phyloP scores from a whole-genome alignment of 2,113 vertebrate genomes.

The Abramis brama region DNA sequence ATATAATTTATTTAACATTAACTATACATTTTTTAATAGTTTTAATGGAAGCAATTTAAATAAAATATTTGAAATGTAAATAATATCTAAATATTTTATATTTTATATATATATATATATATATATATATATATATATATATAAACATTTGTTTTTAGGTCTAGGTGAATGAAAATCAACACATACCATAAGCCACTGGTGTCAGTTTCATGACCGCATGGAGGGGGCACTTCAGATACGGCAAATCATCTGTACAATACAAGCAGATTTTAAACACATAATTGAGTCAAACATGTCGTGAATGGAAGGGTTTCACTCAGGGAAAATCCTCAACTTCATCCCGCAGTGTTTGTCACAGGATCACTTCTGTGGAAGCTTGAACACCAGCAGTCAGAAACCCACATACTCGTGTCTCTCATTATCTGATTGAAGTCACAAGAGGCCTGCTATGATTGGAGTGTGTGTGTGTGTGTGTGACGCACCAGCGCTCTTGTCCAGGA shows the following conservation, averaged over 20 bases:
- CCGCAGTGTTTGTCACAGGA: background rate
- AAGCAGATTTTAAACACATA: background rate
- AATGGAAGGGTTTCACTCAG: background rate
- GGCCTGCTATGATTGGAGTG: background rate
- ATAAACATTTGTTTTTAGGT: too few species aligned
- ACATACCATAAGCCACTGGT: slow-evolving; percentile 91
- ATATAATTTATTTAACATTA: too few species aligned
- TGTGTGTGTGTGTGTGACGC: background rate
- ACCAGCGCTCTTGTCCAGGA: slow-evolving; percentile 95
- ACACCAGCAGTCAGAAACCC: background rate
- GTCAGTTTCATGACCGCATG: slow-evolving; percentile 93
- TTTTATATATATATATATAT: too few species aligned
- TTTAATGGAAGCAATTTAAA: too few species aligned
- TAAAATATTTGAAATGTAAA: too few species aligned
- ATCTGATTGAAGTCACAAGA: background rate
- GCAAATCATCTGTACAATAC: slow-evolving; percentile 84
- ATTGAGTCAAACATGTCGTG: background rate
- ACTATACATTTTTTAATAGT: too few species aligned
- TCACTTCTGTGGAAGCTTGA: background rate
- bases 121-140: too few species aligned
- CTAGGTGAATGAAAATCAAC: background rate
- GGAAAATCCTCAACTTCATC: background rate
- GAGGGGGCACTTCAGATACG: slow-evolving; percentile 91
- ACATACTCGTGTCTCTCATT: background rate
- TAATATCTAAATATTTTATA: too few species aligned